phyloP scores from a whole-genome alignment of 2,888 invertebrate genomes.

The Camponotus fellah region DNA sequence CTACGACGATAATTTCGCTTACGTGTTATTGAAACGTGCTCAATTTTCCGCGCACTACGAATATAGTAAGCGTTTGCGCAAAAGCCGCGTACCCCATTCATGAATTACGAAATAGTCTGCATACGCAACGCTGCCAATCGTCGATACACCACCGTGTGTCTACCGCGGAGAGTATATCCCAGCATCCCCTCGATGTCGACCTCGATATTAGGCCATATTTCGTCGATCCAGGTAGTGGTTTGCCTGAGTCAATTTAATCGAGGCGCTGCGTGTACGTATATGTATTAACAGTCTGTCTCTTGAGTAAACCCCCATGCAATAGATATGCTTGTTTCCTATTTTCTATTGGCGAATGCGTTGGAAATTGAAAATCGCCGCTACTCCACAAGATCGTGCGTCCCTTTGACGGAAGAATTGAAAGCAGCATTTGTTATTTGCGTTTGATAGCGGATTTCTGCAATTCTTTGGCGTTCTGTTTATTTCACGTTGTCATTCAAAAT shows the following conservation, averaged over 20 bases:
- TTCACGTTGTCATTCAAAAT: neutral
- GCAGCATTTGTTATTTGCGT: neutral
- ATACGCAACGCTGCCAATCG: conserved; percentile 58
- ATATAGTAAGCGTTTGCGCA: conserved; percentile 23
- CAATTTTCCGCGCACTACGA: conserved; percentile 31
- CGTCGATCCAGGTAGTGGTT: conserved; percentile 72
- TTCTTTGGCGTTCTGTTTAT: neutral
- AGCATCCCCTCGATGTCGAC: conserved; percentile 58
- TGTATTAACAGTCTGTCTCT: conserved; percentile 61
- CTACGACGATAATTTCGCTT: conserved; percentile 14
- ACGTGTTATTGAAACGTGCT: conserved; percentile 19
- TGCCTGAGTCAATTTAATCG: conserved; percentile 76
- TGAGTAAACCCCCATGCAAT: conserved; percentile 62
- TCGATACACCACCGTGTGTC: conserved; percentile 56
- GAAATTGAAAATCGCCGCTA: conserved; percentile 31
- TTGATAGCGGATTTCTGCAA: neutral
- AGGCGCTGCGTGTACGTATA: conserved; percentile 61
- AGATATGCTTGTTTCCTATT: conserved; percentile 43
- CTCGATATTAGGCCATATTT: conserved; percentile 75
- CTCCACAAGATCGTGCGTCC: neutral
- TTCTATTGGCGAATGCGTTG: conserved; percentile 33
- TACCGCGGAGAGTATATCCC: conserved; percentile 60
- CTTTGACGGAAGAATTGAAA: neutral
- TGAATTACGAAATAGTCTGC: conserved; percentile 64
- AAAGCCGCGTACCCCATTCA: conserved; percentile 37